A percentile compares a stretch with the other conserved stretches of the same genome.
Conservation (phyloP, 2,113 vertebrate species). For the western clawed frog (Xenopus tropicalis) region UCB_Xtro_10.0 CM004452.2:17167501-17168000, state of each 20-base stretch:
- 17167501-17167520: no score
- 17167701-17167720: conserved; percentile 96
- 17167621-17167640: conserved; percentile 76
- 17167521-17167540: no score
- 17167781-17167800: conserved; percentile 99
- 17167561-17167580: no score
- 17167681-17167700: conserved; percentile 88
- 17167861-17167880: conserved; percentile 72
- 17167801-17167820: conserved; percentile 97
- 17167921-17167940: no score
- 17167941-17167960: no score
- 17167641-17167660: conserved; percentile 91
- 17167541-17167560: no score
- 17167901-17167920: no score
- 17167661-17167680: conserved; percentile 94
- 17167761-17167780: conserved; percentile 88
- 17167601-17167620: conserved; percentile 95
- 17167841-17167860: conserved; percentile 95
- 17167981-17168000: no score
- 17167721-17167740: conserved; percentile 90
- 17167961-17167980: no score
- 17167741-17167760: conserved; percentile 88
- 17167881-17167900: no score
- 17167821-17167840: conserved; percentile 91
- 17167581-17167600: conserved; percentile 88